Base-by-base conservation (phyloP, 2,113 vertebrate species). In the Sebastes schlegelii region DNA sequence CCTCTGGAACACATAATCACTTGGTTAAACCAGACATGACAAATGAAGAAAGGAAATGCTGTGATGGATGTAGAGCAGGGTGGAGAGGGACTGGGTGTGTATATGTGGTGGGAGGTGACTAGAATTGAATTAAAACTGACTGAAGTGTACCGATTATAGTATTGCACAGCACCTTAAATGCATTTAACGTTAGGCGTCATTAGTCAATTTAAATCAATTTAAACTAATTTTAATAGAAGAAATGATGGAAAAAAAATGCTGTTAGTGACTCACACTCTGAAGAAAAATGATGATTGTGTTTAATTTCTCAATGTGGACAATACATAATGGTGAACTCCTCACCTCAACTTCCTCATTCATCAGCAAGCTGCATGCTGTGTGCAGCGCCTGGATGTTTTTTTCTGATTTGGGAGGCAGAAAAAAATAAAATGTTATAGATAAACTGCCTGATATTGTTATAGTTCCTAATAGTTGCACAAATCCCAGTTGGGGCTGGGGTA, bases 41-140 rank as follows among this genome's bases (percentile, higher is more conserved):
- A 79, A 58, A 81, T 45, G 43, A 73, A 64, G 49, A 66, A 65
- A 52, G 57, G 19, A 71, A 69, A 45, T 12, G 49, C 6, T 3
- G 57, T 49, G 76, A 86, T 83, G 40, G 58, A 91, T 82, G 61
- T n/a, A 26, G 3, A 48, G 8, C 83, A 89, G 76, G 68, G n/a
- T 72, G 43, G 10, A 58, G 8, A 0, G 4, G 51, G 61, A 11
- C 14, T 10, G 6, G 34, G 60, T 40, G 23, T 60, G 45, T 67
- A 34, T 21, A 42, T 74, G 21, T 34, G 17, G 19, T 49, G n/a
- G 51, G 14, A 49, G 58, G 61, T 62, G 55, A 63, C 19, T 17
- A n/a, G 13, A 34, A 21, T 21, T 62, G 17, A 34, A 4, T 21
- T 43, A 1, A 49, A 4, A 19, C 61, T 42, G 11, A 4, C 21